These are phyloP conservation scores for Limnothrissa miodon DNA, from an alignment of 2,113 vertebrate genomes.

Conservation along the genomic window DNA sequence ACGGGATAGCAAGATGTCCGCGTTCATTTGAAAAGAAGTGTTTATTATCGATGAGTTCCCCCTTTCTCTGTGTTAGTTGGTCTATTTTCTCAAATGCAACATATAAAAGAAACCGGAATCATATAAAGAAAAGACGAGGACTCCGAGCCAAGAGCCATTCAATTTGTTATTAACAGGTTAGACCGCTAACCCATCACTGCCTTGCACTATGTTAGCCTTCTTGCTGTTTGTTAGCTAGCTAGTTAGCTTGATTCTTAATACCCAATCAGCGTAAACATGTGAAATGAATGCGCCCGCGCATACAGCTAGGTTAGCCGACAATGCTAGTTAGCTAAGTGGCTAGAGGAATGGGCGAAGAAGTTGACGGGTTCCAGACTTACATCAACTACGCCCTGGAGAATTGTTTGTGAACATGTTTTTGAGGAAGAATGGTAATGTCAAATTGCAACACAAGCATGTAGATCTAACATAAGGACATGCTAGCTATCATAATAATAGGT, in stretches of 20 bases:
- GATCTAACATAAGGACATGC: neutral
- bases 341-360: neutral
- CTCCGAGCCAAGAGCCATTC: constrained; percentile 66
- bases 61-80: neutral
- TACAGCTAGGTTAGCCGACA: neutral
- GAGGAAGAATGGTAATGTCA: constrained; percentile 6
- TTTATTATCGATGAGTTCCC: constrained; percentile 1
- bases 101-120: constrained; percentile 25
- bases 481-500: neutral
- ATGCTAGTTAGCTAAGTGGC: constrained; percentile 22
- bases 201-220: constrained; percentile 34
- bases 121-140: constrained; percentile 55
- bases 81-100: neutral
- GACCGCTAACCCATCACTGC: constrained; percentile 15
- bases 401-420: neutral
- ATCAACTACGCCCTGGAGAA: neutral
- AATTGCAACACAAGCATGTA: neutral
- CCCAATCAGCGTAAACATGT: constrained; percentile 15
- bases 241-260: constrained; percentile 28
- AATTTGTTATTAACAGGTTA: constrained; percentile 75
- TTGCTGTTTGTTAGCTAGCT: constrained; percentile 27
- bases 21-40: constrained; percentile 75
- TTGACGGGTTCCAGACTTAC: neutral
- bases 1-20: constrained; percentile 85
- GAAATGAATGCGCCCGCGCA: constrained; percentile 19